Evolutionary conservation across 2,113 vertebrate genomes (phyloP), one percentile per base, ranked within the genome.

Genomic region (Spheniscus mendiculus): DNA sequence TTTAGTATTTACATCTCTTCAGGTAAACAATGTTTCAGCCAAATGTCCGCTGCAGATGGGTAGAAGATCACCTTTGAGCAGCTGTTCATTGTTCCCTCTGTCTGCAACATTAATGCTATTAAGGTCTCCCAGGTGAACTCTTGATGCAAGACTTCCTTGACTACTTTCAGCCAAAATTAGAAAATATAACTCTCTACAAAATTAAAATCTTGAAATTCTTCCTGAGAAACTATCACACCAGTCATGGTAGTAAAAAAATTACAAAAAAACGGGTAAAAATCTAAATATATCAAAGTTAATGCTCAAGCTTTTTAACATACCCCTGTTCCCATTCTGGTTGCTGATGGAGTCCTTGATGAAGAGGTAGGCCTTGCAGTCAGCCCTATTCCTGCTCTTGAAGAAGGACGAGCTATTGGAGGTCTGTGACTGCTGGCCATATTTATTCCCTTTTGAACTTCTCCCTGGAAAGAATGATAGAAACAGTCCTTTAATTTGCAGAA

Each of bases 361-460:
- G 98, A 95, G 30, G 98, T 56, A 47, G 99, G 99, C 93, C 99
- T 98, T 87, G 98, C 96, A 18, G 96, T 72, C 21, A 98, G 79
- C 5, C 97, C 98, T 65, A 97, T 55, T 80, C 98, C 98, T 55
- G 98, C 97, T 85, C 99, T 98, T 42, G 99, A 99, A 93, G 98
- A 62, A 16, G 99, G 99, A 42, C 98, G 99, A 62, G 98, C 23
- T 45, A 98, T 83, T 16, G 98, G 97, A 61, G 98, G 98, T 93
- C 99, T 98, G 93, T 99, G 99, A 95, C 94, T 95, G 83, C 97
- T 99, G 52, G 99, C 95, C 99, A 99, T 99, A 59, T 25, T 71
- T 42, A 11, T 4, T 83, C 52, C 45, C 44, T 82, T 93, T 94
- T 61, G 29, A 88, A 69, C 25, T 66, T 86, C 89, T 94, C 50